These are phyloP conservation scores for Poeciliopsis infans DNA, from an alignment of 2,797 vertebrate genomes.

Conservation along the genomic window DNA sequence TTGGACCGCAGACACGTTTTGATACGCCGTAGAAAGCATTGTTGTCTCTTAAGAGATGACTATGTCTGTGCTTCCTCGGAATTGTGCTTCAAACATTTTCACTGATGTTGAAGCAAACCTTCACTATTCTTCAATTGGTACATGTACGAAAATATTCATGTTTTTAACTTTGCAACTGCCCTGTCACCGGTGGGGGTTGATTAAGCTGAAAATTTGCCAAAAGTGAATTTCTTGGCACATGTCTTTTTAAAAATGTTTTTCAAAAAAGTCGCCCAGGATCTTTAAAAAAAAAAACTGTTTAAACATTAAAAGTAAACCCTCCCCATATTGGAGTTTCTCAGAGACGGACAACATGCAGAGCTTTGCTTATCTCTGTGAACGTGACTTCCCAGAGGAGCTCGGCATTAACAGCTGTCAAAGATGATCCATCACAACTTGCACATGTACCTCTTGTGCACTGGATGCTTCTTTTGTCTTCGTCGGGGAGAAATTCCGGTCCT, in stretches of 20 bases:
- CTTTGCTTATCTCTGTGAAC: slow-evolving; percentile 64
- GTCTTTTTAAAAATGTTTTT: background rate
- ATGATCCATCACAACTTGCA: slow-evolving; percentile 70
- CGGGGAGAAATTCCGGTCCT: slow-evolving; percentile 45
- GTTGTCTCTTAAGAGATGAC: background rate
- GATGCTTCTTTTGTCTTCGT: slow-evolving; percentile 51
- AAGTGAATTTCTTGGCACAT: background rate
- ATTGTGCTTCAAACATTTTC: background rate
- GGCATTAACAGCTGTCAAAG: slow-evolving; percentile 74
- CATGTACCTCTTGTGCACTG: slow-evolving; percentile 50
- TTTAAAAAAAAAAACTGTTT: slow-evolving; percentile 15
- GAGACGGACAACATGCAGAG: slow-evolving; percentile 57
- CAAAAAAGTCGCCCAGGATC: background rate
- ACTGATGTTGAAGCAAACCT: background rate
- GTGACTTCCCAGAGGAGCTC: slow-evolving; percentile 68
- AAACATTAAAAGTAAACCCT: slow-evolving; percentile 20
- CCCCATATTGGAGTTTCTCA: slow-evolving; percentile 51
- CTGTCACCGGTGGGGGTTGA: background rate
- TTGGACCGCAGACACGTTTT: background rate
- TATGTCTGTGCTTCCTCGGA: background rate
- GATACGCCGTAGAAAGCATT: background rate
- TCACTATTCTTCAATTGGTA: background rate
- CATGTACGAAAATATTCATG: background rate
- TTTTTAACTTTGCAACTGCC: background rate
- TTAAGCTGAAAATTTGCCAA: background rate